Evolutionary conservation across 1,140 invertebrate species (phyloP), one percentile per base, ranked within the genome.

Genomic region (Nasonia giraulti): DNA sequence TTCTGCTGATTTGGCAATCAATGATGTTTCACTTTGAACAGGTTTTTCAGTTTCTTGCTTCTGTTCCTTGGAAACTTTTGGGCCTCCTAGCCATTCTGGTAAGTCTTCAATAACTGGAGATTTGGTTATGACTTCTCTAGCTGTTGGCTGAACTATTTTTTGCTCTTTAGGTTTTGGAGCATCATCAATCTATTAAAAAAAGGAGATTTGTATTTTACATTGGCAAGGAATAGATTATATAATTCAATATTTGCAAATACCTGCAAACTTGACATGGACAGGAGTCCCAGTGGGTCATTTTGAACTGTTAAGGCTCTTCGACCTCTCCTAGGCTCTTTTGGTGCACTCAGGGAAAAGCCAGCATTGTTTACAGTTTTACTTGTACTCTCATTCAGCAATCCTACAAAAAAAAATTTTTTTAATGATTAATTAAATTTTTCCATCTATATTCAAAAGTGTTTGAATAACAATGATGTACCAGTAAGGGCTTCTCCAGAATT

Each of bases 51-150:
- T 68, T 37, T 85, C 78, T 69, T 73, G 47, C 73, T 87, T 86
- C 40, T 79, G 75, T 85, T 88, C 77, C 79, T 88, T 87, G 6
- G 68, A 47, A 68, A 62, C 84, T 87, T 89, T 89, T 55, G 85
- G 84, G 74, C 89, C 89, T 12, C 90, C 89, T 0, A 93, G 88
- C 92, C 92, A 93, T 84, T 91, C 90, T 84, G 92, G 92, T 44
- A 92, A 87, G 87, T 91, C 86, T 71, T 92, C 87, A 44, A 86
- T 69, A 12, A 40, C 74, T 62, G 79, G 75, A 12, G 47, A 47
- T 87, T 87, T 80, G 20, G 12, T 2, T 23, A 77, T 69, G 37
- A 23, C n/a, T 80, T 86, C 76, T 73, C 7, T 14, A 79, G 10
- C 12, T 82, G 84, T 85, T 71, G 10, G 11, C 40, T 33, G 37